phyloP scores from a whole-genome alignment of 1,140 invertebrate genomes.

The Pollicipes pollicipes region DNA sequence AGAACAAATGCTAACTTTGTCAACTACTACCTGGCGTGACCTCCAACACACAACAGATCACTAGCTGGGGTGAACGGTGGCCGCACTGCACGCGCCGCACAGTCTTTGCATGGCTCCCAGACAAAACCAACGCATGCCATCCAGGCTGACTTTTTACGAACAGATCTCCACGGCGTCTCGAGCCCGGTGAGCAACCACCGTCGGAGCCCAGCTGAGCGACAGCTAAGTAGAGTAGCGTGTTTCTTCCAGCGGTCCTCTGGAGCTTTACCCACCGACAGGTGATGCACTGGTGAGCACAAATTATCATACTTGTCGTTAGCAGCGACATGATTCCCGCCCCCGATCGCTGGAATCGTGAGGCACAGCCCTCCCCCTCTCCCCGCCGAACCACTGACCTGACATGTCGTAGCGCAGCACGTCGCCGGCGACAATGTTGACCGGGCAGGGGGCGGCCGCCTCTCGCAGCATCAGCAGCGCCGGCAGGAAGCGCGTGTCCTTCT shows the following conservation, averaged over 20 bases:
- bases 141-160: too few species aligned
- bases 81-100: too few species aligned
- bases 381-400: conserved; percentile 25
- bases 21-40: too few species aligned
- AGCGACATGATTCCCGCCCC: conserved; percentile 31
- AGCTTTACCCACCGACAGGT: conserved; percentile 43
- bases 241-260: conserved; percentile 36
- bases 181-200: too few species aligned
- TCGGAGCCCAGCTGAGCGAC: conserved; percentile 3
- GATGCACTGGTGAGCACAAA: conserved; percentile 11
- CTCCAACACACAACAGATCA: too few species aligned
- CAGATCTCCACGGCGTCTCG: too few species aligned
- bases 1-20: too few species aligned
- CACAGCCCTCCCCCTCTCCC: conserved; percentile 32
- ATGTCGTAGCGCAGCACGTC: conserved; percentile 75
- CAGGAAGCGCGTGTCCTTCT: conserved; percentile 82
- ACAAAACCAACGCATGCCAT: too few species aligned
- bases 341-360: conserved; percentile 34
- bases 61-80: too few species aligned
- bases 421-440: conserved; percentile 57
- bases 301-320: not conserved
- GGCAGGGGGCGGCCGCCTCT: conserved; percentile 37
- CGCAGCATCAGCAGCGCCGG: conserved; percentile 60
- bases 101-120: too few species aligned
- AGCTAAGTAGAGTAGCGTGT: conserved; percentile 20